These are phyloP conservation scores for Hylaeus volcanicus DNA, from an alignment of 1,140 invertebrate genomes.

Conservation along the genomic window DNA sequence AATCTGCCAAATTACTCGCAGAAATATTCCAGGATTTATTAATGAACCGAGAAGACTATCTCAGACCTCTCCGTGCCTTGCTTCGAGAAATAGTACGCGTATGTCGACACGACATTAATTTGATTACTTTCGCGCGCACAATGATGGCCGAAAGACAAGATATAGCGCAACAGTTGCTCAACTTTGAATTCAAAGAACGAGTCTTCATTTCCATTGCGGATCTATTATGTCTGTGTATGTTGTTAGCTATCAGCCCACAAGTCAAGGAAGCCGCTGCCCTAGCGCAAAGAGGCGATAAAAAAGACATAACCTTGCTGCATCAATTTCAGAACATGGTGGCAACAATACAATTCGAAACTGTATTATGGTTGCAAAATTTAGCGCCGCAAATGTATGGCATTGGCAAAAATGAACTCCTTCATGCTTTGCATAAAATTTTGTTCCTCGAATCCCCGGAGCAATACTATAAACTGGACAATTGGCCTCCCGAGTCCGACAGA, in stretches of 20 bases:
- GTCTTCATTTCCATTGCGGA: constrained; percentile 92
- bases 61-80: constrained; percentile 90
- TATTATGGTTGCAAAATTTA: constrained; percentile 92
- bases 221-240: constrained; percentile 91
- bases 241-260: constrained; percentile 89
- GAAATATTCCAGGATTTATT: constrained; percentile 93
- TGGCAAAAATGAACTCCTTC: constrained; percentile 86
- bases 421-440: constrained; percentile 92
- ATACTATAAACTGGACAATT: constrained; percentile 96
- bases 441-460: constrained; percentile 92
- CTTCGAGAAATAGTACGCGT: constrained; percentile 93
- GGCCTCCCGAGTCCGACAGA: constrained; percentile 94
- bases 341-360: constrained; percentile 89
- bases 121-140: constrained; percentile 85
- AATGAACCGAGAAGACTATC: constrained; percentile 93
- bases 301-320: constrained; percentile 81
- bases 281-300: constrained; percentile 84
- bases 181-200: constrained; percentile 88
- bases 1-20: constrained; percentile 88
- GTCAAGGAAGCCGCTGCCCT: constrained; percentile 86
- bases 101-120: constrained; percentile 89
- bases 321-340: constrained; percentile 87
- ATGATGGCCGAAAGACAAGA: constrained; percentile 85
- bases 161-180: constrained; percentile 80
- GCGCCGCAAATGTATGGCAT: constrained; percentile 89